Percentiles rank a stretch among this genome's conserved stretches.
These are phyloP conservation scores for Oeneis ivallda DNA, from an alignment of 2,888 invertebrate genomes.

Conservation along the genomic window DNA sequence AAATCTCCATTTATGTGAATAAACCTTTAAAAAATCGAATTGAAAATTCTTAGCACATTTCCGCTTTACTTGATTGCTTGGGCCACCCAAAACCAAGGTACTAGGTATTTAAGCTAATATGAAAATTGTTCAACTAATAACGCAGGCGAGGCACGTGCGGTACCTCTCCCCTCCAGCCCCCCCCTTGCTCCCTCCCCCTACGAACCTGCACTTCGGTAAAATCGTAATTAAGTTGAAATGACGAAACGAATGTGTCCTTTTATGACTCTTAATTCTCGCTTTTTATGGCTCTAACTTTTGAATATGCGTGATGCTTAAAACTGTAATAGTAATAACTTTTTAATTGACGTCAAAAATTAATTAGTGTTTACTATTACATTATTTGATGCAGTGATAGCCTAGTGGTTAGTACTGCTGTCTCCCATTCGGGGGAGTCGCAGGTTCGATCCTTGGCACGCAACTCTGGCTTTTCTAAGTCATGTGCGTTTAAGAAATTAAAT, in stretches of 20 bases:
- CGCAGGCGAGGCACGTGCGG: constrained; percentile 66
- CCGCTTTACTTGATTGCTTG: neutral
- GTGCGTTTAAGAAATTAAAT: too few species aligned
- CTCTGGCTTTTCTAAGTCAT: too few species aligned
- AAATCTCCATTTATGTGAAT: too few species aligned
- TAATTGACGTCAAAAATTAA: constrained; percentile 14
- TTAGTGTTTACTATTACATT: constrained; percentile 1
- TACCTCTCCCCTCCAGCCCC: constrained; percentile 19
- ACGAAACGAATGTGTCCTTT: constrained; percentile 35
- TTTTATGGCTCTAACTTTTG: constrained; percentile 18
- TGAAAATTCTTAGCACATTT: constrained; percentile 32
- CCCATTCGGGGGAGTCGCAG: too few species aligned
- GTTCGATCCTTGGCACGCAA: too few species aligned
- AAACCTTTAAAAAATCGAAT: too few species aligned
- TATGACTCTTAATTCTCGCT: constrained; percentile 23
- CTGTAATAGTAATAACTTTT: constrained; percentile 21
- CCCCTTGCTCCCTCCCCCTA: neutral
- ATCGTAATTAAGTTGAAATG: constrained; percentile 37
- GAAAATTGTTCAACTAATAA: constrained; percentile 78
- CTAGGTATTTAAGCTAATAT: constrained; percentile 75
- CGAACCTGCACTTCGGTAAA: constrained; percentile 39
- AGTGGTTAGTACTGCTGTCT: too few species aligned
- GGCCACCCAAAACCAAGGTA: constrained; percentile 53
- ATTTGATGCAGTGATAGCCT: too few species aligned
- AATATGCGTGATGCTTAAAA: constrained; percentile 18